Base-by-base conservation (phyloP, 1,140 invertebrate species). In the Drosophila tani region DNA sequence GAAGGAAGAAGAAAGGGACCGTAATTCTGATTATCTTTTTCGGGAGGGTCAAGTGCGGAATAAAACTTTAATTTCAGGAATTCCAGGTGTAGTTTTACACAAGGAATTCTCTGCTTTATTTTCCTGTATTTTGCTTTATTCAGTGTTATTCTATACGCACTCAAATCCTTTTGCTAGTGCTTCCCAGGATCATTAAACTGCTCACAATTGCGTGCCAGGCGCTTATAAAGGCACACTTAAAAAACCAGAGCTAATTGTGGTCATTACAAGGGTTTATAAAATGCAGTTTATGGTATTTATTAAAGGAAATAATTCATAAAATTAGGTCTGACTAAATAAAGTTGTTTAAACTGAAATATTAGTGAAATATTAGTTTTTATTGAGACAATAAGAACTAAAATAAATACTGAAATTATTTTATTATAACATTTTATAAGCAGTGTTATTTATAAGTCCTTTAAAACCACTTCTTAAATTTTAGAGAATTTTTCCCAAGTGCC, bases 101-200 rank as follows among this genome's bases (percentile, higher is more conserved):
- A 55, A 21, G 32, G 7, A 40, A 24, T 40, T 21, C 53, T 11
- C 35, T 56, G 14, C 32, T 35, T 11, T 35, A 11, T 35, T 35
- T 35, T 35, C 32, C 32, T 35, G 32, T 35, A 35, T 35, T 35
- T 35, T 35, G 11, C 32, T 29, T 7, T 29, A 29, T 29, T 19
- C 53, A 41, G 43, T 71, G n/a, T 29, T 43, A 60, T 45, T 73
- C 9, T 43, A 49, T 38, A 45, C 11, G 40, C 47, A 43, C 71
- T 38, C 21, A 57, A 76, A 76, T 58, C 62, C 71, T 50, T 50
- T 65, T 68, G 41, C 38, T 35, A 64, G 53, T 86, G 78, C 77
- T 65, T 63, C 47, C 38, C 63, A 65, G 75, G 59, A 62, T 71
- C 82, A 85, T 85, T 85, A 85, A 71, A 59, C 69, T 66, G 74